Conservation (phyloP, 1,140 invertebrate species). For the Leptopilina boulardi region DNA sequence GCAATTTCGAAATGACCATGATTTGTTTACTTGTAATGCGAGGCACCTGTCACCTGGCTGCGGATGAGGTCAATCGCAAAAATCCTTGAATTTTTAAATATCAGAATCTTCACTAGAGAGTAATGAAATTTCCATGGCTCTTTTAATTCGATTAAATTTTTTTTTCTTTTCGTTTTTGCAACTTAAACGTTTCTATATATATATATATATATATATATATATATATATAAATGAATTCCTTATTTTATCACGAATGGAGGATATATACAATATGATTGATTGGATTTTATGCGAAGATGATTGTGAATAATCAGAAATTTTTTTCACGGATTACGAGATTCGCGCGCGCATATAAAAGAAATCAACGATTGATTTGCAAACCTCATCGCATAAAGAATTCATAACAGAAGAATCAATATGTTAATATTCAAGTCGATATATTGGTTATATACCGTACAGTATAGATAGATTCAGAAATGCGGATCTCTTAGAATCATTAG, state of each 20-base stretch:
- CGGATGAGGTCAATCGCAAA: not conserved
- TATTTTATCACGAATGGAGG: not conserved
- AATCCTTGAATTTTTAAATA: conserved; percentile 18
- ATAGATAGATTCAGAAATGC: not conserved
- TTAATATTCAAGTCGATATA: conserved; percentile 24
- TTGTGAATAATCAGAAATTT: not conserved
- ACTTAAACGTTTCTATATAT: too few relatives aligned
- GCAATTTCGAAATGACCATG: conserved; percentile 4
- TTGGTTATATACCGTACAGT: too few relatives aligned
- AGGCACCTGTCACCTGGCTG: conserved; percentile 19
- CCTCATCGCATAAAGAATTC: conserved; percentile 10
- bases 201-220: too few relatives aligned
- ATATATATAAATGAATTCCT: conserved; percentile 17
- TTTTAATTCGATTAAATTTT: conserved; percentile 15
- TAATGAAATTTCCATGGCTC: not conserved
- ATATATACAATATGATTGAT: conserved; percentile 30
- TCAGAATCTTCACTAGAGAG: not conserved
- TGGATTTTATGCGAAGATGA: conserved; percentile 4
- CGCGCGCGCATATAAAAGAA: not conserved
- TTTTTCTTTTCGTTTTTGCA: not conserved
- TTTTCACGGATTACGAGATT: not conserved
- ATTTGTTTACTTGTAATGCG: conserved; percentile 19
- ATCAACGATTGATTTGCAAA: conserved; percentile 21
- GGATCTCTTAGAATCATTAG: conserved; percentile 28
- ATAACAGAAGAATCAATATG: conserved; percentile 30